Evolutionary conservation across 1,140 invertebrate genomes (phyloP).

Genomic region (Chymomyza costata): DNA sequence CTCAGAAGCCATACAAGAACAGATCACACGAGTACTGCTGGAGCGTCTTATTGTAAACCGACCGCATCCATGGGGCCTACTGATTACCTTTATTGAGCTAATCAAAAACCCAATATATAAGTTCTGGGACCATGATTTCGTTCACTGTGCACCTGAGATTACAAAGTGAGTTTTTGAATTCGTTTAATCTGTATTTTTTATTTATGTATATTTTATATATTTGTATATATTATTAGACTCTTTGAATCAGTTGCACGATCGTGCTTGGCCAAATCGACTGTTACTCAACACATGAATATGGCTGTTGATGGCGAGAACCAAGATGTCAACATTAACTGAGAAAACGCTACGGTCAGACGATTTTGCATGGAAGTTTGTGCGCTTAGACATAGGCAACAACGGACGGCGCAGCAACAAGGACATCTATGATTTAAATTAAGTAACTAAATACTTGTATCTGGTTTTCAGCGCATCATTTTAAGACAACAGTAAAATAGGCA

Average conservation of each 20-base stretch:
- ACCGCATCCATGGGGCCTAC: slow-evolving; percentile 98
- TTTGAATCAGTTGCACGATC: slow-evolving; percentile 96
- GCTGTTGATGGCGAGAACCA: slow-evolving; percentile 63
- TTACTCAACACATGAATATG: slow-evolving; percentile 64
- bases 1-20: slow-evolving; percentile 94
- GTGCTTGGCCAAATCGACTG: slow-evolving; percentile 88
- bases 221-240: slow-evolving; percentile 79
- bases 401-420: slow-evolving; percentile 21
- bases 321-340: slow-evolving; percentile 65
- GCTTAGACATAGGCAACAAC: slow-evolving; percentile 27
- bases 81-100: slow-evolving; percentile 99
- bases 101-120: slow-evolving; percentile 99
- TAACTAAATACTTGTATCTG: slow-evolving; percentile 52
- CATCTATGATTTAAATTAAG: slow-evolving; percentile 39
- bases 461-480: slow-evolving; percentile 55
- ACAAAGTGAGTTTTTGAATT: slow-evolving; percentile 87
- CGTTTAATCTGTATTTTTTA: background rate
- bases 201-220: slow-evolving; percentile 16
- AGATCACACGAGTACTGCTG: slow-evolving; percentile 93
- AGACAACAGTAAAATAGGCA: no score
- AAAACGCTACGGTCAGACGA: slow-evolving; percentile 39
- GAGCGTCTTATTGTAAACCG: slow-evolving; percentile 98
- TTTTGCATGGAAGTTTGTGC: slow-evolving; percentile 44
- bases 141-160: slow-evolving; percentile 98
- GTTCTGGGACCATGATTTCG: slow-evolving; percentile 99